phyloP scores from a whole-genome alignment of 2,888 invertebrate species.

The Melanophora roralis region DNA sequence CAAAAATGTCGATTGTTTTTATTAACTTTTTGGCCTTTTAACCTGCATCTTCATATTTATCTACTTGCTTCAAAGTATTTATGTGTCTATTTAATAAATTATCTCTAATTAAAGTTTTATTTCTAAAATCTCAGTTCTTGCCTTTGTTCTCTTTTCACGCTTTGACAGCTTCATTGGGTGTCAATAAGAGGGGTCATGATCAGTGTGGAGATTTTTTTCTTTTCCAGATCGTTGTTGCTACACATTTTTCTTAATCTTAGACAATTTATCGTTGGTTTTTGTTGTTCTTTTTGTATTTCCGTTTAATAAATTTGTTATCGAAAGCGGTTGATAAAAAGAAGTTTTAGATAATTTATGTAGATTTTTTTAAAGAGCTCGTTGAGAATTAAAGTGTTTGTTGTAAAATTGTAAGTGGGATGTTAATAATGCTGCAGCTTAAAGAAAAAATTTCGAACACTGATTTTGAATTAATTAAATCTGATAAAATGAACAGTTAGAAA shows the following conservation, averaged over 20 bases:
- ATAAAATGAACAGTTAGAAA: not conserved
- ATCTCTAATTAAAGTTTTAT: not conserved
- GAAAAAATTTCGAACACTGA: not conserved
- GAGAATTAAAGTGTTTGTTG: not conserved
- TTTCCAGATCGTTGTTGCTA: not conserved
- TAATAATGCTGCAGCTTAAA: not conserved
- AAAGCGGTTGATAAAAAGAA: constrained; percentile 4
- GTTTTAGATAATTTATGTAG: not conserved
- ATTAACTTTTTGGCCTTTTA: not conserved
- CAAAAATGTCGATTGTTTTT: not conserved
- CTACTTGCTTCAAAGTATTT: too few species aligned
- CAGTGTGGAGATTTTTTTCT: constrained; percentile 27
- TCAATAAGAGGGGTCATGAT: constrained; percentile 42
- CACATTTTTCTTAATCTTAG: not conserved
- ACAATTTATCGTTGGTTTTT: constrained; percentile 15
- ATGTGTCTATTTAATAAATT: too few species aligned
- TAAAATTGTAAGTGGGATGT: not conserved
- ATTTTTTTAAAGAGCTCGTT: constrained; percentile 7
- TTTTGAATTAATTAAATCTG: not conserved
- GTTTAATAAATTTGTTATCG: constrained; percentile 47
- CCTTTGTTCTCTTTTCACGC: not conserved
- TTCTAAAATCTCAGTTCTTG: not conserved
- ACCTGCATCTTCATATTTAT: not conserved
- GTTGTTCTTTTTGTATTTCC: not conserved
- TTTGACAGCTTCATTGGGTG: constrained; percentile 58